Evolutionary conservation across 2,797 vertebrate genomes (phyloP), one percentile per base, ranked within the genome.

Genomic region (Sciurus carolinensis): DNA sequence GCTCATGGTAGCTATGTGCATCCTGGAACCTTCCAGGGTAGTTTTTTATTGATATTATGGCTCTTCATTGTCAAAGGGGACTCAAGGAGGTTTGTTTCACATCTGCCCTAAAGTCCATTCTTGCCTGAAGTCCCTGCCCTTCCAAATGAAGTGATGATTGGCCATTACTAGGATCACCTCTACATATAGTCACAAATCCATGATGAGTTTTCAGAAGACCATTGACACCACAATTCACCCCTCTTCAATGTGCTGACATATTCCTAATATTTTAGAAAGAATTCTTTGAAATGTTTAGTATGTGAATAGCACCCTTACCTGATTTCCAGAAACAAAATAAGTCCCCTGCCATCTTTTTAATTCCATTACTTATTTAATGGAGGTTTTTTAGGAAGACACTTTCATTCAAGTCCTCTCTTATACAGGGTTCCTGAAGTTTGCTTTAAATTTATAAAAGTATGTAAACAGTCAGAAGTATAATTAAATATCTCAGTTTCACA

Each of bases 201-300:
- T 47, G 33, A 66, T 28, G 33, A 0, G 5, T 54, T 93, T 95
- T 90, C 67, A 73, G 24, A 91, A 91, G 15, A 94, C 15, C 87
- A 12, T 1, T 77, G 30, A 33, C 42, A 82, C 79, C 69, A 17
- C 22, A 22, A 64, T 76, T 91, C 50, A 1, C n/a, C 22, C n/a
- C 50, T 93, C 50, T 66, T 95, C 57, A 33, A 30, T 67, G 67
- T 87, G 20, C 36, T 88, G 33, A 42, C 15, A 52, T 33, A 44
- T 73, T 83, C 52, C 75, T 90, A 84, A 62, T 73, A 92, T 86
- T 39, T 86, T 84, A 87, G n/a, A 79, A 96, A 30, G 30, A 75
- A 93, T 64, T 82, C 13, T 36, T 82, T 88, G 11, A 91, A 57
- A 26, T 50, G 75, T 94, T 18, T 71, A 47, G 22, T 54, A 28